A percentile compares a stretch with the other conserved stretches of the same genome.
Conservation (phyloP, 2,113 vertebrate genomes). For the Nerophis ophidion region DNA sequence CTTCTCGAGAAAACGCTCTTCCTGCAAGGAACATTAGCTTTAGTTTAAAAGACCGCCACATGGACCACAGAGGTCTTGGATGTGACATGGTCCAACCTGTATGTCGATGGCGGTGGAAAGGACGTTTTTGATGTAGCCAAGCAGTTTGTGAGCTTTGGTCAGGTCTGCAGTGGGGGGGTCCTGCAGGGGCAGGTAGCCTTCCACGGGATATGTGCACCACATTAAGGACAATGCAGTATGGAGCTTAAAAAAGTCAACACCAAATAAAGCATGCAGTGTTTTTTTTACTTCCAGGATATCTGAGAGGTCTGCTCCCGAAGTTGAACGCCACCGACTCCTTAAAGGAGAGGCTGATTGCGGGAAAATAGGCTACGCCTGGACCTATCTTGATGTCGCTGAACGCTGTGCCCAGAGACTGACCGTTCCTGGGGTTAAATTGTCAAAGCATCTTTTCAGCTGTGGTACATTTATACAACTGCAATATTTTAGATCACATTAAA, state of each 20-base stretch:
- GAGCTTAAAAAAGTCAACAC: background rate
- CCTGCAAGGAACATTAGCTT: slow-evolving; percentile 62
- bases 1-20: slow-evolving; percentile 80
- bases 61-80: too few relatives aligned
- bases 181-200: slow-evolving; percentile 87
- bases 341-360: slow-evolving; percentile 96
- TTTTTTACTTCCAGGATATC: slow-evolving; percentile 82
- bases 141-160: slow-evolving; percentile 79
- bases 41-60: background rate
- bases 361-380: slow-evolving; percentile 90
- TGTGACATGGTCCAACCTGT: slow-evolving; percentile 37
- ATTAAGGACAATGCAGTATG: slow-evolving; percentile 65
- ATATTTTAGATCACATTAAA: too few relatives aligned
- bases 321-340: slow-evolving; percentile 98
- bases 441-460: background rate
- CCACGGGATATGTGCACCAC: slow-evolving; percentile 82
- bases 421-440: slow-evolving; percentile 74
- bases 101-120: slow-evolving; percentile 79
- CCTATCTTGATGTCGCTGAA: slow-evolving; percentile 89
- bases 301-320: slow-evolving; percentile 91
- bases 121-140: slow-evolving; percentile 84
- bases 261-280: background rate
- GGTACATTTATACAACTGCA: too few relatives aligned
- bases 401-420: slow-evolving; percentile 86
- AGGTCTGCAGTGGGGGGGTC: slow-evolving; percentile 83